Percentiles rank a stretch among this genome's conserved stretches.
Conservation (phyloP, 2,113 vertebrate genomes). For the Cepphus grylle region DNA sequence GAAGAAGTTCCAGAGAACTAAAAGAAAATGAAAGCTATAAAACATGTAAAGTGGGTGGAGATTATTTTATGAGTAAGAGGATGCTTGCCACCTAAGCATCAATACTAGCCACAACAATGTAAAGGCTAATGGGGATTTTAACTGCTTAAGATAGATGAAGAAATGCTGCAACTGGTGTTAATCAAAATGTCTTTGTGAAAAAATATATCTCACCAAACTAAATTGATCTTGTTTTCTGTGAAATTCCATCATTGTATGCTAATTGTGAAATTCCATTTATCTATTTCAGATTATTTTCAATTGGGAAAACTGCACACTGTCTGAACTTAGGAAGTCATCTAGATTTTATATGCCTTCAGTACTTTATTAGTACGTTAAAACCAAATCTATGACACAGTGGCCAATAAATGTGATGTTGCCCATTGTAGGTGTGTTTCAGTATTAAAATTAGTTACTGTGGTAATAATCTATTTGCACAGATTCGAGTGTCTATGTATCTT, state of each 20-base stretch:
- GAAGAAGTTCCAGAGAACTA: not conserved
- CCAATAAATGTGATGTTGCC: not conserved
- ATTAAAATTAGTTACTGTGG: not conserved
- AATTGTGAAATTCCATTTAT: not conserved
- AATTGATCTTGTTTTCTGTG: not conserved
- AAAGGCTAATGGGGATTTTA: not conserved
- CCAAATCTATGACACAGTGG: not conserved
- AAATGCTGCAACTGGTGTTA: not conserved
- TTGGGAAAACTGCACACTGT: not conserved
- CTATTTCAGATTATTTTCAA: not conserved
- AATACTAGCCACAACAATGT: not conserved
- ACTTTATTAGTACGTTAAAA: not conserved
- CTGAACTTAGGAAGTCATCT: not conserved
- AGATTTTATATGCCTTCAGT: not conserved
- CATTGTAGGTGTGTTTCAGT: not conserved
- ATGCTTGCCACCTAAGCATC: not conserved
- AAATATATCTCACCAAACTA: fast-evolving
- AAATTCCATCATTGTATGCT: not conserved
- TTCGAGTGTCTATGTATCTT: not conserved
- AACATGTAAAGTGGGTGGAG: not conserved
- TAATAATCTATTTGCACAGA: not conserved
- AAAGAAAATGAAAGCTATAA: not conserved
- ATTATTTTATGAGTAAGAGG: not conserved
- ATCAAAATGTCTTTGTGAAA: not conserved
- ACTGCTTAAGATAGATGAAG: not conserved